Evolutionary conservation across 2,888 invertebrate genomes (phyloP), one percentile per base, ranked within the genome.

Genomic region (Caenorhabditis drosophilae): DNA sequence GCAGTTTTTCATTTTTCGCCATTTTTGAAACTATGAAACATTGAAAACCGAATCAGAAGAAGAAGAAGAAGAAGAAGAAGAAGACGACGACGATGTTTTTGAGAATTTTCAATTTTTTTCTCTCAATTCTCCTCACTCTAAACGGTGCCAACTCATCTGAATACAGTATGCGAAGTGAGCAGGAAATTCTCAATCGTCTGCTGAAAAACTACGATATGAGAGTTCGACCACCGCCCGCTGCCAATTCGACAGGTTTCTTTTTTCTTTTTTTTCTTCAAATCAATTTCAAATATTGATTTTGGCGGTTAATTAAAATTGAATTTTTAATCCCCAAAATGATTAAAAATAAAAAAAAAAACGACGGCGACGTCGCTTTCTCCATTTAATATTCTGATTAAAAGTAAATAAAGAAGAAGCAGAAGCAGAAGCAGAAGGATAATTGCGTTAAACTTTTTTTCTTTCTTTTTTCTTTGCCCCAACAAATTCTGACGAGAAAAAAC

Each of bases 171-270:
- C 42, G 47, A 18, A 50, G 49, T 26, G 73, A 73, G 59, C 77
- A 80, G 48, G 58, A 67, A 38, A 80, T 81, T 9, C 57, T 81
- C 15, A 75, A 80, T 41, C 44, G 62, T 20, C 42, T 82, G 26
- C 58, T 81, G 55, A 70, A 66, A 26, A 75, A 73, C 40, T 82
- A 82, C 52, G 82, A 82, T 53, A 64, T 70, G 60, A 54, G 79
- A 23, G 76, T 81, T 2, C 70, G 82, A 31, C 82, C 82, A 4
- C 79, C 79, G 15, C 72, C 81, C 4, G 70, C 68, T 9, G n/a
- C n/a, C n/a, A 74, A 79, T 49, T 31, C 68, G 12, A 61, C 75
- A 23, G 64, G 71, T 75, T 27, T 6, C 6, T 31, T 31, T 9
- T 9, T 12, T 51, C 12, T 31, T 6, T n/a, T n/a, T n/a, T n/a